phyloP scores from a whole-genome alignment of 2,888 invertebrate species.

The Aquatica leii region DNA sequence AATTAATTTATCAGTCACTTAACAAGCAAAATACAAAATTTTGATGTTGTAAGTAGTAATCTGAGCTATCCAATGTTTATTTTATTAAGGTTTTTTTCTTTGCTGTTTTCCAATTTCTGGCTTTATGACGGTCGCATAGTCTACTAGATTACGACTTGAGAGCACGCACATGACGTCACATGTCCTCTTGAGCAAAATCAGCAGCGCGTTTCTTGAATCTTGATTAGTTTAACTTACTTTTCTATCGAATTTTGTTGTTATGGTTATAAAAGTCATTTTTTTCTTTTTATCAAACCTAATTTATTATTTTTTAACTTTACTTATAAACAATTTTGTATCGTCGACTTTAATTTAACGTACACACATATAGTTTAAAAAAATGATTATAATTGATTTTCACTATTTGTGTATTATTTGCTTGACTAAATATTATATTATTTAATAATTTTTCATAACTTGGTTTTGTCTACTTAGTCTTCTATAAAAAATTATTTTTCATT shows the following conservation, averaged over 20 bases:
- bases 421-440: too few relatives aligned
- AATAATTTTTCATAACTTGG: too few relatives aligned
- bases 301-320: not conserved
- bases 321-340: too few relatives aligned
- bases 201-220: conserved; percentile 35
- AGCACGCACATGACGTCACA: conserved; percentile 42
- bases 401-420: too few relatives aligned
- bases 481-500: too few relatives aligned
- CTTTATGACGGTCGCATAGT: conserved; percentile 42
- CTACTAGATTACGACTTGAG: conserved; percentile 40
- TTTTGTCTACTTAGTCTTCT: too few relatives aligned
- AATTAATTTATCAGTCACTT: conserved; percentile 34
- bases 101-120: conserved; percentile 33
- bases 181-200: conserved; percentile 41
- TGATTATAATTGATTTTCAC: too few relatives aligned
- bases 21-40: conserved; percentile 33
- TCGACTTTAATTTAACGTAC: too few relatives aligned
- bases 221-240: conserved; percentile 32
- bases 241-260: conserved; percentile 21
- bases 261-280: conserved; percentile 9
- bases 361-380: too few relatives aligned
- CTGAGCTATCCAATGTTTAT: conserved; percentile 37
- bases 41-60: conserved; percentile 36
- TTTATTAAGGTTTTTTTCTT: conserved; percentile 39
- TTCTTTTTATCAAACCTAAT: not conserved